These are phyloP conservation scores for Cygnus buccinator DNA, from an alignment of 2,113 vertebrate genomes.

Conservation along the genomic window DNA sequence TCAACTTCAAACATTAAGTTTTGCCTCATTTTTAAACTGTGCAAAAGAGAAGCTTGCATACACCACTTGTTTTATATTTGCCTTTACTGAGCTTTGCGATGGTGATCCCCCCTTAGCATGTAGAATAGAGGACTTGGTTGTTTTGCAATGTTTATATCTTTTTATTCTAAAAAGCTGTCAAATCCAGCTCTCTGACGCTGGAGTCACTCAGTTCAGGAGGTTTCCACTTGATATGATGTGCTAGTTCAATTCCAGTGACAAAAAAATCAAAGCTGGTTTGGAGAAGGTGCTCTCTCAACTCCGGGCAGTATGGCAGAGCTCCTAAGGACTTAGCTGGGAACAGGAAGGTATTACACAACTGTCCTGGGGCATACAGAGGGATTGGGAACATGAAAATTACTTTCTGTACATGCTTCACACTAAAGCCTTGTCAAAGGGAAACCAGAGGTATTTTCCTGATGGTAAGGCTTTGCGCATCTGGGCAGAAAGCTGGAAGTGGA, in stretches of 20 bases:
- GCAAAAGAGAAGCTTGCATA: not conserved
- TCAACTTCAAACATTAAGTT: not conserved
- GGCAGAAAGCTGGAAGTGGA: not conserved
- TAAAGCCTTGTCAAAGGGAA: not conserved
- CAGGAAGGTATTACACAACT: not conserved
- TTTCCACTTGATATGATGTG: not conserved
- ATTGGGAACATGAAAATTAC: rapidly evolving
- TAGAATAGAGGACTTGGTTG: not conserved
- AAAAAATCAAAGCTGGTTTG: not conserved
- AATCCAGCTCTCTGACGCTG: not conserved
- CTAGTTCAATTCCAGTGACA: not conserved
- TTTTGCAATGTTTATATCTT: not conserved
- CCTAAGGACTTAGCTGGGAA: not conserved
- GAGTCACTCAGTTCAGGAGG: not conserved
- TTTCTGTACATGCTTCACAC: not conserved
- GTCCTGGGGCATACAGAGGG: not conserved
- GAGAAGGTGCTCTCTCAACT: not conserved
- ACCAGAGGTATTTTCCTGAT: not conserved
- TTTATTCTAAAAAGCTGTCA: not conserved
- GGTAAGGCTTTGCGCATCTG: not conserved
- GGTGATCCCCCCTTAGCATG: not conserved
- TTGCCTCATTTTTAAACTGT: not conserved
- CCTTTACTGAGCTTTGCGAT: not conserved
- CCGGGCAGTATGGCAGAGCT: rapidly evolving
- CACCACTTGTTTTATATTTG: not conserved